These are phyloP conservation scores for Oryzias curvinotus DNA, from an alignment of 2,113 vertebrate genomes.

Conservation along the genomic window DNA sequence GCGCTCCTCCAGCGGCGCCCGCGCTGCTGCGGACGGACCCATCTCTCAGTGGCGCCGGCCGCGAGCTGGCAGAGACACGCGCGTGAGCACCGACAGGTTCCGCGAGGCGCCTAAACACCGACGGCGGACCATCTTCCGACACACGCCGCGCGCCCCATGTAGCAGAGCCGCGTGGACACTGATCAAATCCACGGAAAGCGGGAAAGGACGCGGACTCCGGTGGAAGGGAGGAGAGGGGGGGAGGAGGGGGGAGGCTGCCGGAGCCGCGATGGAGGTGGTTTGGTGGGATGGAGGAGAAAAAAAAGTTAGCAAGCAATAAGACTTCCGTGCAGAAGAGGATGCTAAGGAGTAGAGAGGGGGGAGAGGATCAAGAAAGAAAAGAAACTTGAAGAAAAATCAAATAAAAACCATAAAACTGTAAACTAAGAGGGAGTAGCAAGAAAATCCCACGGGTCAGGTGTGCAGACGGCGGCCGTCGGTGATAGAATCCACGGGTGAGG, in stretches of 20 bases:
- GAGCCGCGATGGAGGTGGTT: conserved; percentile 48
- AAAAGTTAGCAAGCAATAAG: conserved; percentile 53
- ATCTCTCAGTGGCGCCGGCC: conserved; percentile 73
- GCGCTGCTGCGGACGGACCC: conserved; percentile 67
- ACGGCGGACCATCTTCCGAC: conserved; percentile 76
- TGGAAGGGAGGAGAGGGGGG: conserved; percentile 1
- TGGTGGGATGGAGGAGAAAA: conserved; percentile 48
- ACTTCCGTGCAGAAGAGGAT: conserved; percentile 49
- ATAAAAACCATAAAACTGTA: conserved; percentile 16
- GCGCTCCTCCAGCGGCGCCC: conserved; percentile 60
- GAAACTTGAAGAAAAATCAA: background rate
- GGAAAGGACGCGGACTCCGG: conserved; percentile 35
- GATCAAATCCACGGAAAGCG: conserved; percentile 44
- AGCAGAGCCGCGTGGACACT: conserved; percentile 49
- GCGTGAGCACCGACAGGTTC: conserved; percentile 63
- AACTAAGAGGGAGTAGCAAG: conserved; percentile 34
- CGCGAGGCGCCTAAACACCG: conserved; percentile 62
- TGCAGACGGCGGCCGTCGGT: conserved; percentile 18
- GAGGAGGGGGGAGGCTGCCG: background rate
- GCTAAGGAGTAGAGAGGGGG: conserved; percentile 46
- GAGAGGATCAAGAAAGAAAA: conserved; percentile 29
- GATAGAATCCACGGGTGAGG: conserved; percentile 60
- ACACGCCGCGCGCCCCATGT: conserved; percentile 76
- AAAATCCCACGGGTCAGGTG: conserved; percentile 49
- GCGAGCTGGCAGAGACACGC: conserved; percentile 54